Evolutionary conservation across 2,113 vertebrate genomes (phyloP).

Genomic region (Dissostichus mawsoni): DNA sequence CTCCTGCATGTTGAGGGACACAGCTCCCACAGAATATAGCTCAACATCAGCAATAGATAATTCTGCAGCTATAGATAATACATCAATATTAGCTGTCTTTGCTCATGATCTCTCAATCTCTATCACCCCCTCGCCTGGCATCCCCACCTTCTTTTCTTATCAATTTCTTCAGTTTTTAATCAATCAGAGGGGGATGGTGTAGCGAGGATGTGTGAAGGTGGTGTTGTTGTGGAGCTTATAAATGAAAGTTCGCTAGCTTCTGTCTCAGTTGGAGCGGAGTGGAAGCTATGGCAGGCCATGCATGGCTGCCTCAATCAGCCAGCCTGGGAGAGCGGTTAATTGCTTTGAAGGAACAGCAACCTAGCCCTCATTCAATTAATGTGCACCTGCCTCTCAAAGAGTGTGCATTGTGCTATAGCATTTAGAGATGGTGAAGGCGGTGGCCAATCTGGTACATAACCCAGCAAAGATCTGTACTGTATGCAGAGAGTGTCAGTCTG

Average conservation of each 20-base stretch:
- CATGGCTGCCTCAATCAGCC: constrained; percentile 77
- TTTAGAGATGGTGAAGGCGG: constrained; percentile 1
- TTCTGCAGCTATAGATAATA: constrained; percentile 5
- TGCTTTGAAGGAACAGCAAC: constrained; percentile 76
- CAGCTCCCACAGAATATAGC: not conserved
- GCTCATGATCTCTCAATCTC: not conserved
- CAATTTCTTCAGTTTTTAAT: not conserved
- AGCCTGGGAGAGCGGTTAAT: constrained; percentile 77
- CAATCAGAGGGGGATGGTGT: constrained; percentile 1
- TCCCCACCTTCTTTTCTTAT: not conserved
- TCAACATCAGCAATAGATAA: not conserved
- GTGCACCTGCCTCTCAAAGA: constrained; percentile 68
- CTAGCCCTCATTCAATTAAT: constrained; percentile 75
- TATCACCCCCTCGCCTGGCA: not conserved
- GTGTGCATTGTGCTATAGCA: constrained; percentile 8
- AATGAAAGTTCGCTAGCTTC: constrained; percentile 38
- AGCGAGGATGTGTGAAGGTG: not conserved
- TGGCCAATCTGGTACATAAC: constrained; percentile 12
- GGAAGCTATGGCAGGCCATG: constrained; percentile 52
- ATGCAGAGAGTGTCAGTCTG: constrained; percentile 12
- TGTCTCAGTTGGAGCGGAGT: constrained; percentile 41
- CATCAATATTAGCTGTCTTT: not conserved
- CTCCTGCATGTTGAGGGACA: not conserved
- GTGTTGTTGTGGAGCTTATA: constrained; percentile 2
- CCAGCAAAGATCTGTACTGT: constrained; percentile 12